Evolutionary conservation across 2,888 invertebrate genomes (phyloP).

Genomic region (Argyra leucocephala): DNA sequence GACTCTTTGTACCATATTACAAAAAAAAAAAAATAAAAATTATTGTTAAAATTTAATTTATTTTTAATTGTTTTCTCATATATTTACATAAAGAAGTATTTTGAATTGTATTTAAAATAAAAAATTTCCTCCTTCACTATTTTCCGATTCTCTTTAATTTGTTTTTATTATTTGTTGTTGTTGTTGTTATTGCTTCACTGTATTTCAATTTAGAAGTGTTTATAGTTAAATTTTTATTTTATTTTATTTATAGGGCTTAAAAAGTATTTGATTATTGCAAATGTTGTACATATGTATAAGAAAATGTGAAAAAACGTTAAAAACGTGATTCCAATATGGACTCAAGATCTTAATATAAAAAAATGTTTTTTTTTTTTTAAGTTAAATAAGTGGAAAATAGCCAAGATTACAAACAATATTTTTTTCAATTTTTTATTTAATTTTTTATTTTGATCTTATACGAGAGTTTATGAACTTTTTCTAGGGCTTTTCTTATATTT

Average conservation of each 20-base stretch:
- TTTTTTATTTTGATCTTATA: neutral
- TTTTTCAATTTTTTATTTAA: neutral
- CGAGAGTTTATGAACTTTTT: neutral
- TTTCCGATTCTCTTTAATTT: neutral
- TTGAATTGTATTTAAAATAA: too few species aligned
- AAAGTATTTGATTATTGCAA: neutral
- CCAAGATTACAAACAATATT: neutral
- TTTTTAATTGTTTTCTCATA: too few species aligned
- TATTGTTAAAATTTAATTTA: too few species aligned
- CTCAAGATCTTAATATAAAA: neutral
- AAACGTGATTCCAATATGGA: conserved; percentile 2
- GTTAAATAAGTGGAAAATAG: conserved; percentile 4
- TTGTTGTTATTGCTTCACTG: neutral
- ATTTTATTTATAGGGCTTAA: neutral
- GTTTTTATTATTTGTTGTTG: neutral
- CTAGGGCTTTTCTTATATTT: neutral
- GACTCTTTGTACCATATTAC: too few species aligned
- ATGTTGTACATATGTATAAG: neutral
- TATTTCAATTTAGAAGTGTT: too few species aligned
- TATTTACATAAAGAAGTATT: too few species aligned
- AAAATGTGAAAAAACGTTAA: neutral
- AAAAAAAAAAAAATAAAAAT: too few species aligned
- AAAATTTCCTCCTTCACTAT: too few species aligned
- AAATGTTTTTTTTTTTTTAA: neutral
- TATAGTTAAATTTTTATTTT: neutral